Base-by-base conservation (phyloP, 37 sponge, comb jelly and placozoan species). In the Oopsacas minuta region DNA sequence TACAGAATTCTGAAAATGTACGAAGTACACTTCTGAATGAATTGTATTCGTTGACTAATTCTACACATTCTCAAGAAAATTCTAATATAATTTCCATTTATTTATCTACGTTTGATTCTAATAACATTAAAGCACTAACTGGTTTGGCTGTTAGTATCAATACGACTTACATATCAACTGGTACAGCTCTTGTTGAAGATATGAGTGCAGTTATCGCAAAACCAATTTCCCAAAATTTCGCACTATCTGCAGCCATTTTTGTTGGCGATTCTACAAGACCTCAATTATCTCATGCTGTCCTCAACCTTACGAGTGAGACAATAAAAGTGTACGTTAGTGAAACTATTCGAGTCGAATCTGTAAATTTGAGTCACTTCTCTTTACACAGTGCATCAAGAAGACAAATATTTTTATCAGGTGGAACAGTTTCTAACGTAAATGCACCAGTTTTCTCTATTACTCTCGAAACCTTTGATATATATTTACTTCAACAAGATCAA, bases 301-400 rank as follows among this genome's bases (percentile, higher is more conserved):
- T 95, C 22, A 82, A 95, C 52, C 86, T 95, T 35, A 85, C 87
- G 23, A 36, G 22, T 3, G 96, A 91, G 81, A 35, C 86, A 0
- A 52, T 95, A 34, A 85, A 83, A 0, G 61, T 95, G 1, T 84
- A 84, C 52, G 90, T 95, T 88, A 88, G 87, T 30, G 96, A 95
- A 82, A 91, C 93, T 0, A 85, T 95, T 0, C 53, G 88, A 36
- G 91, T 92, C 23, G 39, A 36, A 10, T 88, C 90, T 1, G 61
- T 91, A 75, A 93, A 95, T 85, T 82, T 82, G 38, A 61, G 87
- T 1, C 87, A 91, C 49, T 28, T 95, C 36, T 87, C 86, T 10
- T 86, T 95, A 12, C 75, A 61, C 22, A 61, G 75, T 61, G 22
- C 75, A 5, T 3, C 75, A 25, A 10, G 22, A 20, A 10, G 28